phyloP scores from a whole-genome alignment of 1,140 invertebrate genomes.

The Meloidogyne chitwoodi region DNA sequence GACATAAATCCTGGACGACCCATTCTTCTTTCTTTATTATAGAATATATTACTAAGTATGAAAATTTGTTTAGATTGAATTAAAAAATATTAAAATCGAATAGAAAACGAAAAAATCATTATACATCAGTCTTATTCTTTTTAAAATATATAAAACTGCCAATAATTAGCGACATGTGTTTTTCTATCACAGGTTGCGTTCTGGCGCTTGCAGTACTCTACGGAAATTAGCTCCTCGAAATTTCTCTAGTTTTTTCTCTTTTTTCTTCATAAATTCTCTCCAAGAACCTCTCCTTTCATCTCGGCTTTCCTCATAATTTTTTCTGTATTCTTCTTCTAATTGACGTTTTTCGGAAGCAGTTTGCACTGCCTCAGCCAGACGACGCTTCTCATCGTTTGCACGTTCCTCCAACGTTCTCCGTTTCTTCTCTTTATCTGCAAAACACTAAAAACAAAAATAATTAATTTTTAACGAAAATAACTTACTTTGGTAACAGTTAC shows the following conservation, averaged over 20 bases:
- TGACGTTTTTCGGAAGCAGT: conserved; percentile 53
- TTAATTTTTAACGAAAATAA: background rate
- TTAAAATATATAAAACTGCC: too few relatives aligned
- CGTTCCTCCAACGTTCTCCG: conserved; percentile 52
- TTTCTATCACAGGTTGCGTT: too few relatives aligned
- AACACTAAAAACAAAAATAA: conserved; percentile 37
- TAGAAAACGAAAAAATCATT: background rate
- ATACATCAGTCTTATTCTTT: too few relatives aligned
- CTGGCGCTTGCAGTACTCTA: too few relatives aligned
- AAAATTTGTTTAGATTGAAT: background rate
- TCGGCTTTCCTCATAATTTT: conserved; percentile 59
- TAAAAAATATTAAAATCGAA: background rate
- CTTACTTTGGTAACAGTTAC: conserved; percentile 50
- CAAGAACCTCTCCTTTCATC: conserved; percentile 50
- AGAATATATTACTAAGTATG: background rate
- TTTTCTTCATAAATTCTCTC: conserved; percentile 37
- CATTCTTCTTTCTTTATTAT: conserved; percentile 25
- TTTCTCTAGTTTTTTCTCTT: conserved; percentile 39
- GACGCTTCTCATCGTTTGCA: conserved; percentile 54
- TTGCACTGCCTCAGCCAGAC: conserved; percentile 46
- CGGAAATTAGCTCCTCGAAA: conserved; percentile 40
- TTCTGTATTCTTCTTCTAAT: conserved; percentile 57
- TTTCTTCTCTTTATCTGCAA: conserved; percentile 58
- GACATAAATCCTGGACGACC: conserved; percentile 36
- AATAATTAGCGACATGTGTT: too few relatives aligned